Base-by-base conservation (phyloP, 2,888 invertebrate species). In the Lasioglossum lativentre region DNA sequence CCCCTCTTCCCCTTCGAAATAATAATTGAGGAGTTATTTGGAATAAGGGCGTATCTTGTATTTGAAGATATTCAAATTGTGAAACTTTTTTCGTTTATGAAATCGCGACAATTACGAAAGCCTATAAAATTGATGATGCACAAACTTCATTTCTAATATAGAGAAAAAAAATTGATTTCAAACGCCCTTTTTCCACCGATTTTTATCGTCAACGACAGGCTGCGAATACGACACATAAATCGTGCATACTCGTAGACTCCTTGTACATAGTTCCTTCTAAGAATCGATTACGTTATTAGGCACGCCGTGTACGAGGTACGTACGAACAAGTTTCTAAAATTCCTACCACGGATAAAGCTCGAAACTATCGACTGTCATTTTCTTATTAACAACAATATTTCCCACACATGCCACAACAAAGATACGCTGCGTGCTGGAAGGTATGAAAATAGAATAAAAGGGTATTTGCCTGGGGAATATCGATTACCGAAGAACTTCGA, bases 261-360 rank as follows among this genome's bases (percentile, higher is more conserved):
- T 34, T 80, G 66, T 84, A 63, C 27, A 42, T 77, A 80, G 27
- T 34, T 75, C 38, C 40, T 27, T 66, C 2, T 38, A 34, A 71
- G 4, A 76, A 78, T 70, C 84, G 75, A 85, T 83, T 63, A 75
- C 30, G 68, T 63, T 85, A 80, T 77, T 83, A 83, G 76, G 78
- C 80, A 81, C 72, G 80, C 86, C 80, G 82, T 87, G 87, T 76
- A 83, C 82, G 89, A 88, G 87, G 89, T 89, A 89, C 87, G 84
- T 89, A 89, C 75, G 63, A 75, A 85, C 66, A 68, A 78, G 75
- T 73, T 84, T 38, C 16, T 80, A 59, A 76, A 52, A 34, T 68
- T 47, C 4, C 16, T 47, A 79, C 63, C 66, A n/a, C 16, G 14
- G 56, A 42, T 16, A 45, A 40, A 34, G n/a, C 59, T 66, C 34